Conservation (phyloP, 2,888 invertebrate species). For the Acleris sparsana region DNA sequence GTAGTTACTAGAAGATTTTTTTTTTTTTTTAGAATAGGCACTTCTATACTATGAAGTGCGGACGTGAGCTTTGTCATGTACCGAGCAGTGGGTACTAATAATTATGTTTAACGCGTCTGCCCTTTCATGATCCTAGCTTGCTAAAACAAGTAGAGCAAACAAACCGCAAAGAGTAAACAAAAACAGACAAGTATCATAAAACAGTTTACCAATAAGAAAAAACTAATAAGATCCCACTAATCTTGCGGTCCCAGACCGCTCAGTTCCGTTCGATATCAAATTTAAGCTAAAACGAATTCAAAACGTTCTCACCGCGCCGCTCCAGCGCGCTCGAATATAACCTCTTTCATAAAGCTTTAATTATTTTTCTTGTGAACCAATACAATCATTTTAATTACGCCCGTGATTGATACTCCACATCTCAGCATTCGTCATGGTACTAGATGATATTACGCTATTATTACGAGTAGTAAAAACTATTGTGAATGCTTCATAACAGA, state of each 20-base stretch:
- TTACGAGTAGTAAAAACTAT: slow-evolving; percentile 63
- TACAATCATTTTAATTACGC: slow-evolving; percentile 61
- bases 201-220: slow-evolving; percentile 38
- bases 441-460: slow-evolving; percentile 61
- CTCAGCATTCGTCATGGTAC: slow-evolving; percentile 75
- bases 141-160: slow-evolving; percentile 5
- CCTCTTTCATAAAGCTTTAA: slow-evolving; percentile 69
- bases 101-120: no score
- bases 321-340: slow-evolving; percentile 70
- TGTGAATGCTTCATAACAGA: slow-evolving; percentile 62
- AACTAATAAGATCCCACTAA: slow-evolving; percentile 44
- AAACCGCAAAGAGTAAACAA: slow-evolving; percentile 29
- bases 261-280: slow-evolving; percentile 72
- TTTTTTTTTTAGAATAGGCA: not conserved
- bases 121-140: no score
- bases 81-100: no score
- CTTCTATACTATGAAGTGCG: not conserved
- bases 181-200: slow-evolving; percentile 8
- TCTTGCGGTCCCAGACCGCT: slow-evolving; percentile 64
- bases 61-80: no score
- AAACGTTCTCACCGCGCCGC: slow-evolving; percentile 80
- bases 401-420: slow-evolving; percentile 46
- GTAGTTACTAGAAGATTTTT: not conserved
- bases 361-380: slow-evolving; percentile 79
- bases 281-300: slow-evolving; percentile 70